Percentiles rank a stretch among this genome's conserved stretches.
phyloP scores from a whole-genome alignment of 2,797 vertebrate species.

The Netta rufina region DNA sequence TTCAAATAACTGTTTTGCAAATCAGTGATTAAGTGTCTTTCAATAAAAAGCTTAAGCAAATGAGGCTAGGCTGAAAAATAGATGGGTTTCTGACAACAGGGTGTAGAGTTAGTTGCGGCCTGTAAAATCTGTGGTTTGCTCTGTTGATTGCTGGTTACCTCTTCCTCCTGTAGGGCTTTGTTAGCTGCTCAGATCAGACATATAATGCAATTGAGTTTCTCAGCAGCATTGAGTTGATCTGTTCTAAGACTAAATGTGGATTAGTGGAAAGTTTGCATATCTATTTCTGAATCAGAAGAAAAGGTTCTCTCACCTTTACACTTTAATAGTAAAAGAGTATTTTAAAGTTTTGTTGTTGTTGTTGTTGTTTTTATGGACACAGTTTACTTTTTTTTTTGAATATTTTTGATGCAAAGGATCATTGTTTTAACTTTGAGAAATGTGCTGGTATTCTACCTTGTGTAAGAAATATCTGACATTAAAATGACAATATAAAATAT shows the following conservation, averaged over 20 bases:
- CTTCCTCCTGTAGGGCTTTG: background rate
- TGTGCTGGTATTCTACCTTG: background rate
- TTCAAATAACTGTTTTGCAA: background rate
- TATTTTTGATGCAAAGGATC: background rate
- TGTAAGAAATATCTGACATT: background rate
- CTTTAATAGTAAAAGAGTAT: background rate
- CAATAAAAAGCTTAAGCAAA: background rate
- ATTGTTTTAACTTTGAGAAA: background rate
- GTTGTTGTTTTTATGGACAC: background rate
- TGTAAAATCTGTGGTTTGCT: background rate
- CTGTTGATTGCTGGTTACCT: background rate
- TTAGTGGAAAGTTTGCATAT: background rate
- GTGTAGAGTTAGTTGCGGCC: background rate
- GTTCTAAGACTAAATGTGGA: background rate
- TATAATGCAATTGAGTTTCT: background rate
- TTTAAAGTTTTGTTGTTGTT: too few relatives aligned
- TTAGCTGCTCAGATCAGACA: too few relatives aligned
- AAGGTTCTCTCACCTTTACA: background rate
- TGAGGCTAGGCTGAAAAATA: background rate
- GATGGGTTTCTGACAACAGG: background rate
- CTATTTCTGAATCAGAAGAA: background rate
- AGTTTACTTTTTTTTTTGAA: background rate
- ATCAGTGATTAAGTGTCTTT: background rate
- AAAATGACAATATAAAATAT: background rate
- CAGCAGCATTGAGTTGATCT: background rate